Base-by-base conservation (phyloP, 2,113 vertebrate genomes). In the Mesembrinibis cayennensis region DNA sequence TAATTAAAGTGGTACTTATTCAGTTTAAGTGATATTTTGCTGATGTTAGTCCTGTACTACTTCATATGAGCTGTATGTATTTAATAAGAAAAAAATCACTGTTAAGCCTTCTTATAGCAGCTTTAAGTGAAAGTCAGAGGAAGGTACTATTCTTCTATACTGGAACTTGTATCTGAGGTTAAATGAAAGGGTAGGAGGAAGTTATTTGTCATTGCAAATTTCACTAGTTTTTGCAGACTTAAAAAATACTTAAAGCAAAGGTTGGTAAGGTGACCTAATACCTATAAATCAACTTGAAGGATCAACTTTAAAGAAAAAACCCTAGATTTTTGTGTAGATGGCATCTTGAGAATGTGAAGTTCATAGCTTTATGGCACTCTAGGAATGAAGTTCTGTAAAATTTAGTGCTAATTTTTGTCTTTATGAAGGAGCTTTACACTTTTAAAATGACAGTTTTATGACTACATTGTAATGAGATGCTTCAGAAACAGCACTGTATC, bases 341-440 rank as follows among this genome's bases (percentile, higher is more conserved):
- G 6, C 26, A 58, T 89, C 63, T 81, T 71, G 53, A 90, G 44
- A 70, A 80, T 38, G 18, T 79, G 71, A 87, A 49, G 38, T 91
- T 80, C 18, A 7, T 52, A 40, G 72, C 16, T 91, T 91, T 87
- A 36, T 84, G 55, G 19, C 63, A 87, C 69, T 84, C 36, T 56
- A 80, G 83, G 92, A 88, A 87, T 83, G 5, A 81, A 74, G 44
- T 74, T 92, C 52, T 89, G n/a, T 76, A 80, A 88, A 95, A 86
- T 70, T 77, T 65, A 86, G 55, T 87, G 44, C 58, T 80, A 47
- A 40, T 80, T 92, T 92, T 89, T 59, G 67, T 90, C 49, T 69
- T 96, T 92, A 56, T 72, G 67, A 93, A 90, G 52, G 42, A 70
- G 21, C 49, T 86, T 88, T 90, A 18, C 65, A 49, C 36, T 83